These are phyloP conservation scores for Oncorhynchus kisutch DNA, from an alignment of 2,113 vertebrate genomes.

Conservation along the genomic window DNA sequence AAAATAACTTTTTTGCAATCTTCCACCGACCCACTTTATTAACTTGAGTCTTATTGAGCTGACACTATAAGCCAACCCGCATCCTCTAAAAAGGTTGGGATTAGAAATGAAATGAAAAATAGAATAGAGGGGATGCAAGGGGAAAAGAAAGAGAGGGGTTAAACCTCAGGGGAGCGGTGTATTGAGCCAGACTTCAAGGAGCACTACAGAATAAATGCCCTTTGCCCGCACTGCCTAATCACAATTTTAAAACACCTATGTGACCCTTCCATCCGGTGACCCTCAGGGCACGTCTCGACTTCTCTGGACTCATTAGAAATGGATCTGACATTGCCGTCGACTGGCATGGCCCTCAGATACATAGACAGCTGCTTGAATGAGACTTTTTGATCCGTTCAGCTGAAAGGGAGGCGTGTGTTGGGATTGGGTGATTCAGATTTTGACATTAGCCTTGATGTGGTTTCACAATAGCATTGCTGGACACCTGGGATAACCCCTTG, in stretches of 20 bases:
- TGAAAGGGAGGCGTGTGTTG: conserved; percentile 5
- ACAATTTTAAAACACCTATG: conserved; percentile 67
- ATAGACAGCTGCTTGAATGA: conserved; percentile 26
- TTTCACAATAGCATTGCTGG: conserved; percentile 13
- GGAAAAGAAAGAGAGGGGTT: conserved; percentile 46
- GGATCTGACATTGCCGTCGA: conserved; percentile 34
- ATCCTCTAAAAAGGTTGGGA: neutral
- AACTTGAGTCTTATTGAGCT: neutral
- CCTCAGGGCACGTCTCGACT: conserved; percentile 45
- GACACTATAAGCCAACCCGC: neutral
- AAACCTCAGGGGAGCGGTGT: conserved; percentile 55
- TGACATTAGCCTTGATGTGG: conserved; percentile 9
- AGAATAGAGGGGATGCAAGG: conserved; percentile 35
- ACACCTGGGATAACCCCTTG: conserved; percentile 12
- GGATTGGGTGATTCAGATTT: neutral
- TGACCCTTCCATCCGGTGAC: conserved; percentile 37
- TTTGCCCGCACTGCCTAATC: conserved; percentile 65
- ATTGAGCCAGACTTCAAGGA: conserved; percentile 58
- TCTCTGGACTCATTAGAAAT: conserved; percentile 57
- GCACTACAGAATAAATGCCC: conserved; percentile 47
- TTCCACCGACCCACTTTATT: neutral
- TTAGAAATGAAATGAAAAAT: conserved; percentile 26
- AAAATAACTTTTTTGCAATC: too few relatives aligned
- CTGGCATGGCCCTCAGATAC: too few relatives aligned
- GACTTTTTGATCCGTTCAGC: conserved; percentile 45